These are phyloP conservation scores for Phorcus lineatus DNA, from an alignment of 2,888 invertebrate species.

Conservation along the genomic window DNA sequence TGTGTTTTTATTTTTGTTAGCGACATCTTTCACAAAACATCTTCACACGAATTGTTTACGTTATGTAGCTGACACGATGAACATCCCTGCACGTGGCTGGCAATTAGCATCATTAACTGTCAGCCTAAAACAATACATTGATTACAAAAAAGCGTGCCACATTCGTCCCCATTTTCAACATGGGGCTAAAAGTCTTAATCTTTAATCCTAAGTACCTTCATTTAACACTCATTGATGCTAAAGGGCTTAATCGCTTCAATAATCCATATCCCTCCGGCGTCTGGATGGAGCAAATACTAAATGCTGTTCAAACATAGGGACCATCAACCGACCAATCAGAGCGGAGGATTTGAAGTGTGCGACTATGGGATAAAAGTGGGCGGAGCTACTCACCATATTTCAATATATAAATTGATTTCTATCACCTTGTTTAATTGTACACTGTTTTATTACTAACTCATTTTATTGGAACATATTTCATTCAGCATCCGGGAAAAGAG, in stretches of 20 bases:
- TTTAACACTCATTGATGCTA: constrained; percentile 10
- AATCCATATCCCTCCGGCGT: not conserved
- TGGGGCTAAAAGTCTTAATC: not conserved
- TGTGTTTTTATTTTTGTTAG: no score
- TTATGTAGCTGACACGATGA: not conserved
- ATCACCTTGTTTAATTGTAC: not conserved
- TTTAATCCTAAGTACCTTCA: not conserved
- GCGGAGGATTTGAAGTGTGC: not conserved
- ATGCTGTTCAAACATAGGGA: not conserved
- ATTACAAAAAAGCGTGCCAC: not conserved
- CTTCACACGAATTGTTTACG: not conserved
- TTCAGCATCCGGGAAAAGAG: no score
- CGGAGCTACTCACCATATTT: not conserved
- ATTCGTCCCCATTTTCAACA: not conserved
- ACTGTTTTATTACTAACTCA: no score
- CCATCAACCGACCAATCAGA: not conserved
- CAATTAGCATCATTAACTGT: not conserved
- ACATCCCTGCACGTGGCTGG: not conserved
- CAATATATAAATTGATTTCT: not conserved
- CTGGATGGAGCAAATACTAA: not conserved
- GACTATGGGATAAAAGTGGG: not conserved
- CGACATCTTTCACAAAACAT: no score
- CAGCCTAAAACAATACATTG: not conserved
- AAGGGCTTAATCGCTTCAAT: not conserved
- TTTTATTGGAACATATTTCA: no score